Evolutionary conservation across 1,140 invertebrate genomes (phyloP).

Genomic region (Magallana angulata): DNA sequence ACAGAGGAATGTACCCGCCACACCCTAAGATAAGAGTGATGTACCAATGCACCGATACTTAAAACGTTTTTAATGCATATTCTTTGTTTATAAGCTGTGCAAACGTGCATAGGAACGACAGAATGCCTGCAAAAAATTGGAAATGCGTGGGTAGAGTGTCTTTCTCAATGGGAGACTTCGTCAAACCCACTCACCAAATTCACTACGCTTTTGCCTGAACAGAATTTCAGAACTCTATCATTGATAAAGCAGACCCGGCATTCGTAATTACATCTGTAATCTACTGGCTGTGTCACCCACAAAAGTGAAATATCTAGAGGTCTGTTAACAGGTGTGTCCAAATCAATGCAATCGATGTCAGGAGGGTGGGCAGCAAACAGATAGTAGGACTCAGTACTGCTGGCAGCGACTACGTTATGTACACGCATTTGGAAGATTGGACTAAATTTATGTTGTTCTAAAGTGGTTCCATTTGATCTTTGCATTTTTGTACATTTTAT

Average conservation of each 20-base stretch:
- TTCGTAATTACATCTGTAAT: neutral
- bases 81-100: neutral
- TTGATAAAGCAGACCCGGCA: neutral
- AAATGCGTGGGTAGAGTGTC: neutral
- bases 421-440: too few relatives aligned
- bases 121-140: neutral
- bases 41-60: neutral
- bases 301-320: slow-evolving; percentile 19
- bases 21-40: slow-evolving; percentile 19
- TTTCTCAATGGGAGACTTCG: neutral
- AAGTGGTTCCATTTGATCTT: too few relatives aligned
- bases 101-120: neutral
- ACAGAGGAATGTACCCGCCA: slow-evolving; percentile 23
- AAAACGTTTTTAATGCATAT: neutral
- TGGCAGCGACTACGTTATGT: too few relatives aligned
- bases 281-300: neutral
- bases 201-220: neutral
- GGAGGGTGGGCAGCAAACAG: neutral
- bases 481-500: too few relatives aligned
- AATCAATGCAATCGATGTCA: neutral
- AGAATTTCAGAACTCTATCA: slow-evolving; percentile 5
- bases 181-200: neutral
- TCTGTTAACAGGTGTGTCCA: slow-evolving; percentile 9
- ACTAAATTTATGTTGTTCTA: too few relatives aligned
- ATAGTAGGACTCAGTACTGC: too few relatives aligned